A percentile compares a stretch with the other conserved stretches of the same genome.
Evolutionary conservation across 2,113 vertebrate genomes (phyloP).

Genomic region (Clarias magur): DNA sequence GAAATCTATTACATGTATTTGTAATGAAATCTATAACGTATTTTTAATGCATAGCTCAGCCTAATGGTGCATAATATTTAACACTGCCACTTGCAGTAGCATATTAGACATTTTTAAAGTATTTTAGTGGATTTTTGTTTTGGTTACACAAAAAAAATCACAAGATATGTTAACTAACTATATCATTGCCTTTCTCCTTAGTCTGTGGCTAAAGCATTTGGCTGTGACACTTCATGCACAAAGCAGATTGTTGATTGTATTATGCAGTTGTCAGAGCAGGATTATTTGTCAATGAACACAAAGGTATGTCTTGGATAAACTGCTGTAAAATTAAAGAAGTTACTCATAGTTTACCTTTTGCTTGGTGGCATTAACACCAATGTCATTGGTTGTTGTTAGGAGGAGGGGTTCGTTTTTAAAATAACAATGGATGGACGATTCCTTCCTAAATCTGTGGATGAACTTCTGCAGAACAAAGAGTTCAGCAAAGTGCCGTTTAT

Average conservation of each 20-base stretch:
- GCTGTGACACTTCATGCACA: conserved; percentile 68
- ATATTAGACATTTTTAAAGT: neutral
- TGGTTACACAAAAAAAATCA: too few species aligned
- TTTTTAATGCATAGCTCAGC: neutral
- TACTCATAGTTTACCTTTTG: neutral
- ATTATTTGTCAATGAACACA: conserved; percentile 25
- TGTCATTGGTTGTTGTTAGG: neutral
- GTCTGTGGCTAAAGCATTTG: conserved; percentile 64
- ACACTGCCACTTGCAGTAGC: neutral
- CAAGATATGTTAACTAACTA: neutral
- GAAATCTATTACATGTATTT: too few species aligned
- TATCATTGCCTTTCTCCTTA: conserved; percentile 48
- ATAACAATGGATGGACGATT: conserved; percentile 55
- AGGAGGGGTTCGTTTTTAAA: conserved; percentile 5
- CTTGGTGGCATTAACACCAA: neutral
- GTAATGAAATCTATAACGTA: too few species aligned
- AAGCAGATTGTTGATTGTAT: conserved; percentile 67
- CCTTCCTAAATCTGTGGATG: conserved; percentile 38
- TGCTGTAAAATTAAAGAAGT: neutral
- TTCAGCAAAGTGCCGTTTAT: conserved; percentile 55
- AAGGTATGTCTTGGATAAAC: conserved; percentile 39
- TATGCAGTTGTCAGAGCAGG: conserved; percentile 58
- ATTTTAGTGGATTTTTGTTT: neutral
- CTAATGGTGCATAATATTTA: neutral
- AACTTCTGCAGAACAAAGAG: conserved; percentile 45